These are phyloP conservation scores for Craseonycteris thonglongyai DNA, from an alignment of 2,113 vertebrate genomes.

Conservation along the genomic window DNA sequence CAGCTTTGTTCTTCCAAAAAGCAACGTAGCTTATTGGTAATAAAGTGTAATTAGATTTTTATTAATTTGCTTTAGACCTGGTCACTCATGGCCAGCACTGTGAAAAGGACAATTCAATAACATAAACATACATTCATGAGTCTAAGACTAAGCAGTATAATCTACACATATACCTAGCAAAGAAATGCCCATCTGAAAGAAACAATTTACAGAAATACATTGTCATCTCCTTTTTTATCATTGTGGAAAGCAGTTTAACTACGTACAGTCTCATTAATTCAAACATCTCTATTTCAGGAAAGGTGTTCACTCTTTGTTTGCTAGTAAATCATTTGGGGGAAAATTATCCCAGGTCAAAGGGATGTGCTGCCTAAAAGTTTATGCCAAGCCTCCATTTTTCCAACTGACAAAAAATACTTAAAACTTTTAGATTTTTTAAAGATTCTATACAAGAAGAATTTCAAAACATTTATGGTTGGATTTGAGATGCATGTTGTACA, in stretches of 20 bases:
- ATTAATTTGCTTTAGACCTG: not conserved
- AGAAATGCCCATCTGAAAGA: not conserved
- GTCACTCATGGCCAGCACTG: not conserved
- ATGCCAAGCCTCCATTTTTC: not conserved
- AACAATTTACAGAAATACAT: not conserved
- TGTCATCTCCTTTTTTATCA: not conserved
- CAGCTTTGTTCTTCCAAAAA: not conserved
- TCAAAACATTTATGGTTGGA: not conserved
- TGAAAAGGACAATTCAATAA: not conserved
- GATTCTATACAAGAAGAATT: not conserved
- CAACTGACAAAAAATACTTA: not conserved
- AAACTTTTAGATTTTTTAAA: not conserved
- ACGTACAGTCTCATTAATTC: not conserved
- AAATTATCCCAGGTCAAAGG: not conserved
- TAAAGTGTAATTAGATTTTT: not conserved
- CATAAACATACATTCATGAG: not conserved
- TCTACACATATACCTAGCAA: not conserved
- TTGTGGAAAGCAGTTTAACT: not conserved
- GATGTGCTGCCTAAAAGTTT: not conserved
- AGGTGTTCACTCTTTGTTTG: not conserved
- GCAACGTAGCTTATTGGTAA: not conserved
- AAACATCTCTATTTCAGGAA: not conserved
- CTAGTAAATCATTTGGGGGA: not conserved
- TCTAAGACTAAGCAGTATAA: not conserved
- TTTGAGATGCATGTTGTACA: not conserved